These are phyloP conservation scores for Caenorhabditis becei DNA, from an alignment of 2,888 invertebrate species.

Conservation along the genomic window DNA sequence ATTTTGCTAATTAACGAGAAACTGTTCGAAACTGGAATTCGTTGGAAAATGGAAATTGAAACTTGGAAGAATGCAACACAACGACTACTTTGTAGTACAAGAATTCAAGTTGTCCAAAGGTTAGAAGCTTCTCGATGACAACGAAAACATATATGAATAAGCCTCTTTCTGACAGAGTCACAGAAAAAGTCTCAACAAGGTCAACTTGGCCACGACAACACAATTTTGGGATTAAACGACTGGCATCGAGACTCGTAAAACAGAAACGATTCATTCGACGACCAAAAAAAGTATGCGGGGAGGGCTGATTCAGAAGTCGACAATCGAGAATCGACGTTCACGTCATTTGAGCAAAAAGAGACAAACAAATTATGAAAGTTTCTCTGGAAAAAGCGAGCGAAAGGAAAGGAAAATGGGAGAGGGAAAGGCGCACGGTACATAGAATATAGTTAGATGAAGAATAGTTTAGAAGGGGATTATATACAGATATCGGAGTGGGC, in stretches of 20 bases:
- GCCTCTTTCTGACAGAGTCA: constrained; percentile 3
- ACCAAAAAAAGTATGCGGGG: background rate
- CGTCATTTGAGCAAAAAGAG: constrained; percentile 38
- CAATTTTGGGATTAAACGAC: constrained; percentile 54
- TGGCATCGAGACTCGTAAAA: constrained; percentile 34
- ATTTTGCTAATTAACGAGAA: background rate
- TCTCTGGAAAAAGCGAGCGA: constrained; percentile 17
- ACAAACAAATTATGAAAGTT: constrained; percentile 19
- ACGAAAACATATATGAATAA: constrained; percentile 19
- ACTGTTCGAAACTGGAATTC: constrained; percentile 31
- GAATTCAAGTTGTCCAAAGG: background rate
- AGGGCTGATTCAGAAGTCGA: constrained; percentile 22
- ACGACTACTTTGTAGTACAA: background rate
- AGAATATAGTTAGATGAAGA: constrained; percentile 17
- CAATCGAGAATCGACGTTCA: constrained; percentile 4
- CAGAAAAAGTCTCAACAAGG: constrained; percentile 44
- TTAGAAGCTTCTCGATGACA: constrained; percentile 26
- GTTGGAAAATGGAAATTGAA: constrained; percentile 21
- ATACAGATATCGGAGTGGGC: constrained; percentile 29
- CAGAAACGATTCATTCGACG: constrained; percentile 57
- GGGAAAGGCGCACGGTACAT: background rate
- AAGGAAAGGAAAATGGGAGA: constrained; percentile 22
- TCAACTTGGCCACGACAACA: constrained; percentile 20
- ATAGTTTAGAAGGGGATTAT: constrained; percentile 38
- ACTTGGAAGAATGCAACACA: background rate